Conservation (phyloP, 2,888 invertebrate genomes). For the Pristionchus arcanus region DNA sequence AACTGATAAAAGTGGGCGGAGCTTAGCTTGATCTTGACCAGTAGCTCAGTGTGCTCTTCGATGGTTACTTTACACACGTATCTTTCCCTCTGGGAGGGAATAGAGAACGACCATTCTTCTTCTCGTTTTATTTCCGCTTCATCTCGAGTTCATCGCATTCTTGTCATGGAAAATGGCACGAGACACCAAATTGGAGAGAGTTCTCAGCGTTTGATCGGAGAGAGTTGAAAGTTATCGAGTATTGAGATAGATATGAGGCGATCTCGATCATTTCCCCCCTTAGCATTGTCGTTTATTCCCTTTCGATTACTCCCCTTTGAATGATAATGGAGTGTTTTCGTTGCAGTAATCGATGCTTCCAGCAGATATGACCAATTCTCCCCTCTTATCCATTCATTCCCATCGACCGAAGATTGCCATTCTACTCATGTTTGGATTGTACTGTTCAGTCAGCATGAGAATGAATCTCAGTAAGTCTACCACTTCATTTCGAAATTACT, state of each 20-base stretch:
- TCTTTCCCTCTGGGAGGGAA: not conserved
- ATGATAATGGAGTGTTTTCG: not conserved
- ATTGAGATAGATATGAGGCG: not conserved
- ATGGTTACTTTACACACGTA: conserved; percentile 20
- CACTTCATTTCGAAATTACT: not conserved
- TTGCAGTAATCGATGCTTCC: not conserved
- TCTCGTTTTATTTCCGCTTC: conserved; percentile 11
- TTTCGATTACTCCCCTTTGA: not conserved
- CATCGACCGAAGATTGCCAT: conserved; percentile 48
- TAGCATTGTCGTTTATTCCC: not conserved
- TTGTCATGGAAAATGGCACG: conserved; percentile 1
- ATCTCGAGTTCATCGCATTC: not conserved
- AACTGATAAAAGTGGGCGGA: conserved; percentile 25
- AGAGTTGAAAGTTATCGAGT: conserved; percentile 5
- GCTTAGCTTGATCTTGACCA: not conserved
- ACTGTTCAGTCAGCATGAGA: conserved; percentile 45
- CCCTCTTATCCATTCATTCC: conserved; percentile 47
- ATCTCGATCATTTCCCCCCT: not conserved
- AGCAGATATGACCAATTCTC: conserved; percentile 41
- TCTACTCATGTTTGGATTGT: conserved; percentile 45
- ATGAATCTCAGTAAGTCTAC: conserved; percentile 39
- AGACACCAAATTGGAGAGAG: not conserved
- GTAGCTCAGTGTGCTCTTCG: not conserved
- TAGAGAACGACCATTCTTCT: conserved; percentile 1
- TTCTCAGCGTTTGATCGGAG: conserved; percentile 31